Base-by-base conservation (phyloP, 2,113 vertebrate genomes). In the Micronycteris hirsuta region DNA sequence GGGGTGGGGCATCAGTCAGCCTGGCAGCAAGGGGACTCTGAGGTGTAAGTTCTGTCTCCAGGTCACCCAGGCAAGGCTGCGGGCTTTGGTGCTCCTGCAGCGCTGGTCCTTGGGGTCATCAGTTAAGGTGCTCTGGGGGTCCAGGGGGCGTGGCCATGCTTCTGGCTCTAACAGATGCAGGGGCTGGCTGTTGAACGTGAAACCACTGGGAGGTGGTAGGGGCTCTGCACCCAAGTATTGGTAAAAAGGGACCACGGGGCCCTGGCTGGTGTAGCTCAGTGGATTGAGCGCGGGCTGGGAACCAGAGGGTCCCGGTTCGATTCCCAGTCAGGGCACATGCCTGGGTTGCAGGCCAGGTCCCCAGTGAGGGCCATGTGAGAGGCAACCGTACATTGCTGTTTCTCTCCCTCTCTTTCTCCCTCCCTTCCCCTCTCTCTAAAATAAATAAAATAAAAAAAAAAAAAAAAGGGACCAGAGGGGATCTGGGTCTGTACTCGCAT, bases 81-180 rank as follows among this genome's bases (percentile, higher is more conserved):
- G 31, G 58, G n/a, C 67, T 89, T 54, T 14, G 13, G 31, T 22
- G n/a, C 31, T 45, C 45, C 16, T 0, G 16, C 8, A 14, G 4
- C 7, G 5, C 41, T 11, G 20, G 74, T 38, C n/a, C 31, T 10
- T 2, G 12, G 28, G 17, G 68, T 58, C 56, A 58, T 24, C 3
- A 2, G 17, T 58, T 22, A n/a, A 47, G 41, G n/a, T 70, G 36
- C 0, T 0, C 4, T 33, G 26, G 38, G 71, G 1, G n/a, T 11
- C n/a, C 58, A 5, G n/a, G 16, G 3, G 58, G 26, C 11, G 41
- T 19, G 9, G 12, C 17, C 3, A 54, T 1, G 43, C 26, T 92
- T 77, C 8, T 20, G 12, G 74, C 20, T 61, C 14, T 58, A 47
- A 77, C 2, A 65, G 73, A 45, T 14, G 26, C 15, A 86, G 68